A percentile compares a stretch with the other conserved stretches of the same genome.
phyloP scores from a whole-genome alignment of 53 echinoderm and acorn worm species.

The Pentamera pediparva region DNA sequence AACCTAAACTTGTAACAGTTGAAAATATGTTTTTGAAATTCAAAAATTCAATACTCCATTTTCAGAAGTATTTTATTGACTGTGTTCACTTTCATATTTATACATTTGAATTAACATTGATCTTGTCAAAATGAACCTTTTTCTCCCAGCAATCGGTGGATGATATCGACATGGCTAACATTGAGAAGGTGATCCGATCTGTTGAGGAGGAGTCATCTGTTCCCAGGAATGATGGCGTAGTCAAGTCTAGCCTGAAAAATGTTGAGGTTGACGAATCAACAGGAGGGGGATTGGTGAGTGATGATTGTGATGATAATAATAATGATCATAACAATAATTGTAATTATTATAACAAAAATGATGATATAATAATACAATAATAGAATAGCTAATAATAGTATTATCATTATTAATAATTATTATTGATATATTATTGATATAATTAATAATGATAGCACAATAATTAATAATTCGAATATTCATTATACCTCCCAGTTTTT shows the following conservation, averaged over 20 bases:
- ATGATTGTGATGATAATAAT: neutral
- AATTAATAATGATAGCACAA: too few relatives aligned
- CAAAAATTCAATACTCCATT: too few relatives aligned
- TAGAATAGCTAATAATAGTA: neutral
- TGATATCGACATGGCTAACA: constrained; percentile 57
- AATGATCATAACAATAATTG: neutral
- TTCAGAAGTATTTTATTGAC: too few relatives aligned
- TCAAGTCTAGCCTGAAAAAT: constrained; percentile 56
- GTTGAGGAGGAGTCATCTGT: constrained; percentile 30
- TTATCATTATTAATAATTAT: neutral
- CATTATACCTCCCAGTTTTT: too few relatives aligned
- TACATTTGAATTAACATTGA: too few relatives aligned
- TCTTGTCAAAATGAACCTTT: too few relatives aligned
- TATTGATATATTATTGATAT: too few relatives aligned
- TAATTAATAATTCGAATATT: too few relatives aligned
- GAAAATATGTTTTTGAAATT: too few relatives aligned
- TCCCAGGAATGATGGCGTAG: constrained; percentile 27
- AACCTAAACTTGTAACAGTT: too few relatives aligned
- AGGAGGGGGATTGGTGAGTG: constrained; percentile 75
- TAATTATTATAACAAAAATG: neutral
- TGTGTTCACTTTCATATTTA: too few relatives aligned
- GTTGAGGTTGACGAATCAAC: constrained; percentile 83
- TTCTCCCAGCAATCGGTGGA: constrained; percentile 33
- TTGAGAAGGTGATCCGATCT: constrained; percentile 53
- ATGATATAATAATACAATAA: neutral